Percentiles rank a stretch among this genome's conserved stretches.
phyloP scores from a whole-genome alignment of 2,888 invertebrate species.

The Linhomoeus sp. region DNA sequence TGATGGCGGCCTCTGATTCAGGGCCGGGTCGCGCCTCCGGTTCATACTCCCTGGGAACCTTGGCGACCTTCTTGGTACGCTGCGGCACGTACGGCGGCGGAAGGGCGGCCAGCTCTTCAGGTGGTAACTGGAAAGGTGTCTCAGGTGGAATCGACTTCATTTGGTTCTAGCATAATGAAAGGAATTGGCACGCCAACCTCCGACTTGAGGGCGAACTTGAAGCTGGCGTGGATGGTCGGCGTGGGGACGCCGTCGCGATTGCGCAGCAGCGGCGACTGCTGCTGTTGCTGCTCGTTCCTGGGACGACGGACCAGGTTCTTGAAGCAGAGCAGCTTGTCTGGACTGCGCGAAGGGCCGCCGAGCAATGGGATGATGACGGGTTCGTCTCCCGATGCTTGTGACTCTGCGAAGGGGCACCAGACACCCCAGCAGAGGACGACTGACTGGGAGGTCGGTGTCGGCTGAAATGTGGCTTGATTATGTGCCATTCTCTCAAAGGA shows the following conservation, averaged over 20 bases:
- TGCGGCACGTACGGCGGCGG: too few species aligned
- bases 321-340: slow-evolving; percentile 30
- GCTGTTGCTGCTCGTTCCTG: too few species aligned
- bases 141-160: too few species aligned
- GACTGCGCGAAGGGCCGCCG: slow-evolving; percentile 30
- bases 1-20: too few species aligned
- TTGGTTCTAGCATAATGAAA: too few species aligned
- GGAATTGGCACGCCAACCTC: too few species aligned
- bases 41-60: too few species aligned
- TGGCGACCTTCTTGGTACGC: too few species aligned
- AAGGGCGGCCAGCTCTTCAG: too few species aligned
- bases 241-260: neutral
- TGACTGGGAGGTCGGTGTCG: slow-evolving; percentile 2
- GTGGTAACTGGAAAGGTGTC: too few species aligned
- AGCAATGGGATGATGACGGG: slow-evolving; percentile 19
- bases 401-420: slow-evolving; percentile 30
- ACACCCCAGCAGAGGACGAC: slow-evolving; percentile 31
- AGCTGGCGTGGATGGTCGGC: neutral
- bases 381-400: slow-evolving; percentile 14
- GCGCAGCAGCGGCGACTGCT: slow-evolving; percentile 2
- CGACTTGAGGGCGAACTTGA: neutral
- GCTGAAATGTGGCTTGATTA: neutral
- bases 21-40: too few species aligned
- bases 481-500: too few species aligned
- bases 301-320: slow-evolving; percentile 25